Evolutionary conservation across 2,113 vertebrate species (phyloP).

Genomic region (Lonchura striata): DNA sequence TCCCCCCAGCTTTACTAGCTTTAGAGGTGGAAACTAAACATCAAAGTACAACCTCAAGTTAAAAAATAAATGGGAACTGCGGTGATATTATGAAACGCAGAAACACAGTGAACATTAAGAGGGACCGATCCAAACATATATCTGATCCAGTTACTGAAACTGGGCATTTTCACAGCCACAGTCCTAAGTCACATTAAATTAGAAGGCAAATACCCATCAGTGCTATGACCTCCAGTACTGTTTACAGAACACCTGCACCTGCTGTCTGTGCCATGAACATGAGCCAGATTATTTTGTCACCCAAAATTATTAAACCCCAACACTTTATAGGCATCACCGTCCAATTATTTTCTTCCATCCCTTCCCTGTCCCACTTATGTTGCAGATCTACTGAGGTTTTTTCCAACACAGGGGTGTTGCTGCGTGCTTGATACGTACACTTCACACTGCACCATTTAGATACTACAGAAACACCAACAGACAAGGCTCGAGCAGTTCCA

Average conservation of each 20-base stretch:
- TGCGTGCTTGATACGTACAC: accelerated
- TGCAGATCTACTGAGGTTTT: not conserved
- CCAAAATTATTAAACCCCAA: not conserved
- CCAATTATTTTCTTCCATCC: not conserved
- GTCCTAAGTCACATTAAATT: not conserved
- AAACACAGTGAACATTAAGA: not conserved
- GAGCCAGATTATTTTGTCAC: not conserved
- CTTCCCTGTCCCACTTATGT: accelerated
- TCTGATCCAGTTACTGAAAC: not conserved
- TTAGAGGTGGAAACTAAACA: not conserved
- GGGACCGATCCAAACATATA: accelerated
- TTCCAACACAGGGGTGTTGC: not conserved
- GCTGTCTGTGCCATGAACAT: not conserved
- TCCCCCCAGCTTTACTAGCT: not conserved
- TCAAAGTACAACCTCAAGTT: constrained; percentile 15
- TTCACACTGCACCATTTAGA: too few species aligned
- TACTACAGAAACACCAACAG: not conserved
- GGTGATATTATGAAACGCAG: not conserved
- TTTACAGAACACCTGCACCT: not conserved
- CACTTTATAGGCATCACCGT: not conserved
- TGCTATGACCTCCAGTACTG: accelerated
- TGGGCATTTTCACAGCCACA: not conserved
- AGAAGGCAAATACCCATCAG: not conserved
- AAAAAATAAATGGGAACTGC: not conserved
- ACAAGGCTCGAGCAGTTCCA: not conserved